phyloP scores from a whole-genome alignment of 1,140 invertebrate genomes.

The Globodera rostochiensis region DNA sequence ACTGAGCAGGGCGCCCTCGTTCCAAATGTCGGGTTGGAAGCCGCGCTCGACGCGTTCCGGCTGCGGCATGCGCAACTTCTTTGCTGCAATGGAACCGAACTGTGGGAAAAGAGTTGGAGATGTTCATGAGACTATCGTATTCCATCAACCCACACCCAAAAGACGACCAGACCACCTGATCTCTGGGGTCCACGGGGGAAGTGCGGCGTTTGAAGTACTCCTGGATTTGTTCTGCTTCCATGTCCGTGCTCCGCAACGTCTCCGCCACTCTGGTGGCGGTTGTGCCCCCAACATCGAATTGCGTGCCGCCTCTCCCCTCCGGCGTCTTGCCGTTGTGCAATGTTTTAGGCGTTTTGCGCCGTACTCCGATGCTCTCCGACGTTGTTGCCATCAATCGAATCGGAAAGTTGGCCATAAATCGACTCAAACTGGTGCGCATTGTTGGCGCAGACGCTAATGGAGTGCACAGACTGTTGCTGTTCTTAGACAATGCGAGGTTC shows the following conservation, averaged over 20 bases:
- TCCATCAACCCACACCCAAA: background rate
- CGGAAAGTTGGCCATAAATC: no score
- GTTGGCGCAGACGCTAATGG: background rate
- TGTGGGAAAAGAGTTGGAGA: background rate
- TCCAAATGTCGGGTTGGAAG: slow-evolving; percentile 24
- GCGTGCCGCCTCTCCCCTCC: no score
- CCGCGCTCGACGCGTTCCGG: background rate
- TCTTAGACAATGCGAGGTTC: slow-evolving; percentile 5
- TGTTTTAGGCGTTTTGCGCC: no score
- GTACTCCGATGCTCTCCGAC: no score
- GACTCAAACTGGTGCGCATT: background rate
- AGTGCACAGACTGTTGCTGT: background rate
- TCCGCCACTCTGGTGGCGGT: background rate
- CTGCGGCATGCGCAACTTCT: slow-evolving; percentile 22
- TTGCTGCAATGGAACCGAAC: slow-evolving; percentile 21
- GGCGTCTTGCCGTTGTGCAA: no score
- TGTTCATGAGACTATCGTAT: no score
- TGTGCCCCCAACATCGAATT: no score
- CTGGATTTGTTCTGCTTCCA: background rate
- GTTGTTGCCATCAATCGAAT: no score
- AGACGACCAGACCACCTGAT: background rate
- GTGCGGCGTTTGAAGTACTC: background rate
- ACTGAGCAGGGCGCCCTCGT: slow-evolving; percentile 7
- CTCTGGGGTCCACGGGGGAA: background rate
- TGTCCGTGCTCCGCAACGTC: background rate